Percentiles rank a stretch among this genome's conserved stretches.
These are phyloP conservation scores for Daboia siamensis DNA, from an alignment of 2,113 vertebrate species.

Conservation along the genomic window DNA sequence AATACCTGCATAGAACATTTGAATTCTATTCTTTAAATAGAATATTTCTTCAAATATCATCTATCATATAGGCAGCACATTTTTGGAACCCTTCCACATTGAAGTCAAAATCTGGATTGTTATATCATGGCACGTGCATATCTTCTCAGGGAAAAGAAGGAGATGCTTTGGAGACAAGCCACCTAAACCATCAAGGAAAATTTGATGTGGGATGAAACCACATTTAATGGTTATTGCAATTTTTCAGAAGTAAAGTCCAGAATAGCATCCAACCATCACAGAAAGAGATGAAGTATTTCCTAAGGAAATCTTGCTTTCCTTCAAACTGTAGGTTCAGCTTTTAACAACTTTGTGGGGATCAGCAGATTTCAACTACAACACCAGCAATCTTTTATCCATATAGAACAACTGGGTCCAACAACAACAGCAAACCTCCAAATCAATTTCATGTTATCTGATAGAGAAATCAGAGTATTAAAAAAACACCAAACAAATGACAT, in stretches of 20 bases:
- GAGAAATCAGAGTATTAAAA: background rate
- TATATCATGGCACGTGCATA: background rate
- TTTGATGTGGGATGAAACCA: background rate
- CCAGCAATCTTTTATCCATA: slow-evolving; percentile 9
- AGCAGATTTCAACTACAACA: background rate
- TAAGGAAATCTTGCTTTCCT: background rate
- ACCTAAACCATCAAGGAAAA: background rate
- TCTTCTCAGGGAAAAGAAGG: background rate
- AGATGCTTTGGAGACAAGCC: background rate
- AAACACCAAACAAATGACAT: no score
- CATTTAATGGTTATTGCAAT: background rate
- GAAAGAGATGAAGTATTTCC: background rate
- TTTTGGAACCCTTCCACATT: background rate
- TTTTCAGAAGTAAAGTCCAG: background rate
- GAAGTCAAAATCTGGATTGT: background rate
- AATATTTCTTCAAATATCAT: background rate
- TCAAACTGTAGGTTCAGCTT: background rate
- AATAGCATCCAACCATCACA: background rate
- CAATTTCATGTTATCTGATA: background rate
- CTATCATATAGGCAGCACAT: background rate
- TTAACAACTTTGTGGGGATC: background rate
- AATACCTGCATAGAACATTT: background rate
- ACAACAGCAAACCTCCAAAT: background rate
- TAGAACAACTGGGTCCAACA: slow-evolving; percentile 3
- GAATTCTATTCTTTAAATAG: background rate